Evolutionary conservation across 2,113 vertebrate genomes (phyloP), one percentile per base, ranked within the genome.

Genomic region (Pseudois nayaur): DNA sequence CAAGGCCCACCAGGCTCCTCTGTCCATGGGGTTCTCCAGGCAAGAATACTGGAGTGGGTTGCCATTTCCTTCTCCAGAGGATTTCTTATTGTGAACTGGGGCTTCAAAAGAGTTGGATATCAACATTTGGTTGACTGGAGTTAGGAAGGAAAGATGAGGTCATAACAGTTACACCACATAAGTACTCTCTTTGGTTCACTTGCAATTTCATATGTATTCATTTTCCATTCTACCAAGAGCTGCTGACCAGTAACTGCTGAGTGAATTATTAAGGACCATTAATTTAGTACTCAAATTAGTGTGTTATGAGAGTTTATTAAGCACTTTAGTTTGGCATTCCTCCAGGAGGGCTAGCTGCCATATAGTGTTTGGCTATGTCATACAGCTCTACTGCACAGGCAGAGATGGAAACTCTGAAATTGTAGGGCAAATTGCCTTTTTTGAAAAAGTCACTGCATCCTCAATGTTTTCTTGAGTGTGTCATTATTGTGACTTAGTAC

Each of bases 261-360:
- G 55, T 86, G 50, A 96, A 12, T 85, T 62, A 29, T 82, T 95
- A 81, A 88, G 29, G 25, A 43, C 67, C 48, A 67, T 86, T 67
- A 71, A 50, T 83, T 87, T 95, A 29, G 14, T 62, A 67, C 82
- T 89, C n/a, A 93, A 88, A 88, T 89, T 89, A 83, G 36, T 85
- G 36, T 29, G 25, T 86, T 82, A 50, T 5, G 82, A 89, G 87
- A 45, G 3, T 52, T 86, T 57, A 95, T 29, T 82, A n/a, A 89
- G 17, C 29, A 95, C 48, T 96, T 93, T 83, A 36, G 87, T 88
- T 95, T 97, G 54, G 33, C 64, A 82, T 87, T 93, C 23, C 25
- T 74, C 4, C 79, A 71, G 31, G 60, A 93, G 87, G 29, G 23
- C 29, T 67, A 67, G 83, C 19, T 86, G 67, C 29, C n/a, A 54